Conservation (phyloP, 23 tunicate species). For the Trididemnum miniatum region DNA sequence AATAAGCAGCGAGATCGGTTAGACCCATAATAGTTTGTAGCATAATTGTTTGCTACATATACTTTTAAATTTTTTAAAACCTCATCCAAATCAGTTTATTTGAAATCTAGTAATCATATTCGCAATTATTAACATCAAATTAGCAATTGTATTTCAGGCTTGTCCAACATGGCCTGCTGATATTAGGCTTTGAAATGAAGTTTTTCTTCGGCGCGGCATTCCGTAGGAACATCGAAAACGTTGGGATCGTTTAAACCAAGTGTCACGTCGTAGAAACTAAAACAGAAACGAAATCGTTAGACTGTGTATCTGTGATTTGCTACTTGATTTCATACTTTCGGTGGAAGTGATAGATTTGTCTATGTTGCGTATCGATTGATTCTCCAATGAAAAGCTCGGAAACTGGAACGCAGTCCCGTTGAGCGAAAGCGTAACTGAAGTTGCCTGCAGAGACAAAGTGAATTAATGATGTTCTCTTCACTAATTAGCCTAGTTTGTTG, state of each 20-base stretch:
- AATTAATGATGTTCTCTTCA: too few relatives aligned
- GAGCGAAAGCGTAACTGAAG: neutral
- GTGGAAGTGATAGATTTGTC: neutral
- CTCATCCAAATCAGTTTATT: too few relatives aligned
- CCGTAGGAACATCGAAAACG: constrained; percentile 41
- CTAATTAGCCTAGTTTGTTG: too few relatives aligned
- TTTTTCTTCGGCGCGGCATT: constrained; percentile 26
- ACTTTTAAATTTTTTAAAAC: too few relatives aligned
- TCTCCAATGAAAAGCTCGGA: constrained; percentile 1
- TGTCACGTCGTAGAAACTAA: constrained; percentile 37
- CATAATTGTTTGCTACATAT: too few relatives aligned
- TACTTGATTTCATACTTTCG: neutral
- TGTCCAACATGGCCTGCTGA: neutral
- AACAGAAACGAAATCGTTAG: neutral
- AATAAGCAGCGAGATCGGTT: too few relatives aligned
- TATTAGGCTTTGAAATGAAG: neutral
- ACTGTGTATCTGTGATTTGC: neutral
- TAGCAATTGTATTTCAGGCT: too few relatives aligned
- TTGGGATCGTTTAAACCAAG: constrained; percentile 29
- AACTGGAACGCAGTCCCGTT: constrained; percentile 32
- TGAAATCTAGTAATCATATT: too few relatives aligned
- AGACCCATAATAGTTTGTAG: too few relatives aligned
- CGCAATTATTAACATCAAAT: too few relatives aligned
- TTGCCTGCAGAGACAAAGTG: too few relatives aligned
- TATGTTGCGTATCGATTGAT: neutral